Evolutionary conservation across 2,888 invertebrate species (phyloP).

Genomic region (Apamea crenata): DNA sequence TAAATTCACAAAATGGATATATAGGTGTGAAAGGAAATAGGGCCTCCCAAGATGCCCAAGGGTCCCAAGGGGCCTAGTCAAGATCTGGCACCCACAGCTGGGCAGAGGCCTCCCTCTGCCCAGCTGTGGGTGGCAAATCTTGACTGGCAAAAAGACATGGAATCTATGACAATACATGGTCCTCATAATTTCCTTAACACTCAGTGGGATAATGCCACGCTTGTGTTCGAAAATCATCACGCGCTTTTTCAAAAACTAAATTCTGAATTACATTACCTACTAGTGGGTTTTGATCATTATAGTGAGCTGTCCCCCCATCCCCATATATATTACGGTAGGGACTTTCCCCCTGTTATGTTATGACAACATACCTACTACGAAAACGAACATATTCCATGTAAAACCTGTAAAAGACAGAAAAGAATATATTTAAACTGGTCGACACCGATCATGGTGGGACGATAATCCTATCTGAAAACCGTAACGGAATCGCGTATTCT

Average conservation of each 20-base stretch:
- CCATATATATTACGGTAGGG: neutral
- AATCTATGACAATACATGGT: neutral
- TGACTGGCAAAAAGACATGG: neutral
- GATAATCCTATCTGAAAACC: slow-evolving; percentile 65
- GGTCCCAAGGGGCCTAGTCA: too few species aligned
- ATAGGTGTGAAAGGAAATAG: slow-evolving; percentile 3
- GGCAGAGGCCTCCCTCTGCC: neutral
- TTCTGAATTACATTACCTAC: neutral
- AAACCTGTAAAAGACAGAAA: neutral
- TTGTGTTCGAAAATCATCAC: neutral
- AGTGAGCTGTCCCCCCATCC: neutral
- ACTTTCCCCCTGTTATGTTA: neutral
- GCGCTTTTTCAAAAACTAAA: neutral
- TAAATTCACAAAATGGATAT: neutral
- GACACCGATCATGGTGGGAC: slow-evolving; percentile 2
- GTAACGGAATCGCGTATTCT: slow-evolving; percentile 73
- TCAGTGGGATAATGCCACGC: neutral
- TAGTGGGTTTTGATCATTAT: neutral
- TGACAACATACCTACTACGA: neutral
- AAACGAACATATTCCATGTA: neutral
- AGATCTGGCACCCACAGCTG: too few species aligned
- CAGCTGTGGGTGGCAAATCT: slow-evolving; percentile 1
- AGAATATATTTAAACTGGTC: neutral
- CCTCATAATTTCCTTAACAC: neutral
- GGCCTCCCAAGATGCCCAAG: too few species aligned